Evolutionary conservation across 2,888 invertebrate genomes (phyloP).

Genomic region (Mesochorus sp.): DNA sequence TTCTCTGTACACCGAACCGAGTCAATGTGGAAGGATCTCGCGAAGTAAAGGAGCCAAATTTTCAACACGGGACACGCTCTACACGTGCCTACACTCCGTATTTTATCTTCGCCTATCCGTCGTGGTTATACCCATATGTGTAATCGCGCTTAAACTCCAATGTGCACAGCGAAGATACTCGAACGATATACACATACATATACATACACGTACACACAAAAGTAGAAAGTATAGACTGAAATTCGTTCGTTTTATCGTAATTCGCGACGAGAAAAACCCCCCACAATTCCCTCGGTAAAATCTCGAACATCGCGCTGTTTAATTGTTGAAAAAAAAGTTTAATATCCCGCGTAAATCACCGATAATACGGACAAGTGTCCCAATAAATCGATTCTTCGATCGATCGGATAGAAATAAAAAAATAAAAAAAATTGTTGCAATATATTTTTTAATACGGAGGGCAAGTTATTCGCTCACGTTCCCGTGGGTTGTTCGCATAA

Average conservation of each 20-base stretch:
- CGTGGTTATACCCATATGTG: no score
- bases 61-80: no score
- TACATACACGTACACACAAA: conserved; percentile 23
- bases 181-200: not conserved
- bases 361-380: not conserved
- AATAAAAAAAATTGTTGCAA: conserved; percentile 1
- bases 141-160: no score
- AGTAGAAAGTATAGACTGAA: conserved; percentile 57
- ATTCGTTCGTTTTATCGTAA: conserved; percentile 32
- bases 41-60: no score
- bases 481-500: conserved; percentile 77
- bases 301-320: not conserved
- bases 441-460: not conserved
- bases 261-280: conserved; percentile 17
- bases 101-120: no score
- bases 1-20: not conserved
- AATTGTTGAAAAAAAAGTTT: not conserved
- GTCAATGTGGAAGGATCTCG: no score
- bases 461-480: conserved; percentile 50
- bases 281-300: conserved; percentile 9
- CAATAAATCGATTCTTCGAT: not conserved
- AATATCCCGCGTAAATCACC: not conserved
- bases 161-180: no score
- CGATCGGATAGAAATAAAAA: not conserved
- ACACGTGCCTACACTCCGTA: no score